Evolutionary conservation across 2,797 vertebrate genomes (phyloP), one percentile per base, ranked within the genome.

Genomic region (Moxostoma hubbsi): DNA sequence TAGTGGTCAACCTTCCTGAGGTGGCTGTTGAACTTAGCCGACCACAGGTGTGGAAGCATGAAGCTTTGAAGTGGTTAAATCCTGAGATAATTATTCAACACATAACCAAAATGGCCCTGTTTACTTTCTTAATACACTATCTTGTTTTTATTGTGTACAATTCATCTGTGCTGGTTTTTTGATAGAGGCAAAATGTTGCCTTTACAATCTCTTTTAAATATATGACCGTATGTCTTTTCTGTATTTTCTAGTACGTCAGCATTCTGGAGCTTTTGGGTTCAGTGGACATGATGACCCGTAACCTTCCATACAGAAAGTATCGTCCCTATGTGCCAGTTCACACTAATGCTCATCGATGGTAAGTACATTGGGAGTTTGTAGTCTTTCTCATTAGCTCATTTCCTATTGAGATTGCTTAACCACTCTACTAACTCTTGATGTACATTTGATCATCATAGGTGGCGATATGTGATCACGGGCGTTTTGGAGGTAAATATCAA

Each of bases 221-320:
- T 36, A 36, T 36, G 36, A 5, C 36, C 36, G 4, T 36, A 36
- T 36, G 36, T 36, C 36, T 36, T 15, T 54, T 6, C 13, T 50
- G 12, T 63, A 13, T 57, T 75, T 83, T 89, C 11, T 82, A 99
- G 98, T 99, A 99, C 87, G 95, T 98, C 90, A 99, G 98, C 89
- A 93, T 98, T 82, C 93, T 99, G 94, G 97, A 99, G 87, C 94
- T 99, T 80, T 94, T 99, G 85, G 96, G 96, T 77, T 99, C 98
- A 4, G 83, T 99, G 84, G 97, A 98, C 88, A 93, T 97, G 96
- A 99, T 99, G 98, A 94, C 94, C 51, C 94, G 96, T 36, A 99
- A 99, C 88, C 89, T 98, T 24, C 98, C 98, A 0, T 99, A 98
- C 75, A 94, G 97, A 85, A 99, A 97, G 73, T 98, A 95, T 90